Base-by-base conservation (phyloP, 2,888 invertebrate species). In the Syritta pipiens region DNA sequence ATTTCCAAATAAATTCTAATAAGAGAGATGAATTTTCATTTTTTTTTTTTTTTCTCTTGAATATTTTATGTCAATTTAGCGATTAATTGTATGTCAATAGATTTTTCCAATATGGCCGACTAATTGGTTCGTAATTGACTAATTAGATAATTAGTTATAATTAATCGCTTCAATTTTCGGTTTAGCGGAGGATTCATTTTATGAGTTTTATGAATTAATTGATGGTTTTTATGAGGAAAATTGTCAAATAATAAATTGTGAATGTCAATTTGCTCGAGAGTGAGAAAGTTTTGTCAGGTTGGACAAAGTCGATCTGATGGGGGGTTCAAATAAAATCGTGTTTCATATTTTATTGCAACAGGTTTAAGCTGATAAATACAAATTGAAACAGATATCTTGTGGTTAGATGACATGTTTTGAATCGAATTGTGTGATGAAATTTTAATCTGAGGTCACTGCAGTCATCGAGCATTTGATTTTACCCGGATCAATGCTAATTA, bases 161-260 rank as follows among this genome's bases (percentile, higher is more conserved):
- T 55, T 77, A 77, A 65, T 65, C 42, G 77, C 30, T 28, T 63
- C 28, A 5, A 55, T 75, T 75, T 75, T 28, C 60, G 40, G 40
- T 53, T 53, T 20, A 60, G 53, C 60, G 10, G 42, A n/a, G 26
- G 48, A 62, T 62, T 35, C 42, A 44, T 62, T 62, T 42, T 42
- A n/a, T 32, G 10, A 32, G 60, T 55, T 55, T 35, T 22, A 62
- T 55, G 28, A 57, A 62, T 57, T 68, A 68, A 62, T 76, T 62
- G 62, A 62, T 62, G 22, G 40, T 22, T 32, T 28, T 22, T 26
- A 37, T 6, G 48, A 22, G 2, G 40, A 1, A 7, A 32, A 32
- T 9, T 48, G 5, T 20, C 37, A 6, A 37, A 37, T 37, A 17
- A 9, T 14, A 37, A 5, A 10, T 17, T n/a, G 14, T 5, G n/a